These are phyloP conservation scores for Cerastoderma edule DNA, from an alignment of 2,888 invertebrate species.

Conservation along the genomic window DNA sequence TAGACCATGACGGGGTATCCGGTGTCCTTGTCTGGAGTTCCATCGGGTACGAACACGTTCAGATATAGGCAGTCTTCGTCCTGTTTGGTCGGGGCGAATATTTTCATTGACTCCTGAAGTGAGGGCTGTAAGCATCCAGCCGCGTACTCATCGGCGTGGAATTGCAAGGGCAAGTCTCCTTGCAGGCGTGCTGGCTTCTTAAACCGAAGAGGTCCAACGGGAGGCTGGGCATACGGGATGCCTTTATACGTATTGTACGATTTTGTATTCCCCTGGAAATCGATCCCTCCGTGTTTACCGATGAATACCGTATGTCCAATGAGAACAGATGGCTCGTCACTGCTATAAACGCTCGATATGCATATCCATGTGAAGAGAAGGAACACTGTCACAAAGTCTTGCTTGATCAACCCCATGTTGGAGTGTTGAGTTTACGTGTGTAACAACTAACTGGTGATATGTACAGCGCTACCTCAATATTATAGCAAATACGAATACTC, in stretches of 20 bases:
- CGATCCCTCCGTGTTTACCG: neutral
- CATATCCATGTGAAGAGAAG: no score
- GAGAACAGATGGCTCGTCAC: neutral
- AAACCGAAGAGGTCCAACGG: neutral
- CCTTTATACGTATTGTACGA: neutral
- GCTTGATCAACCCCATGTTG: no score
- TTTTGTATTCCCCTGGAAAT: constrained; percentile 6
- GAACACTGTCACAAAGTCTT: no score
- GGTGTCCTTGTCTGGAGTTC: neutral
- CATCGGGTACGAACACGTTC: constrained; percentile 25
- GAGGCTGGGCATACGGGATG: constrained; percentile 13
- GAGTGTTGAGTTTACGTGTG: no score
- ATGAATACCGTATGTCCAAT: neutral
- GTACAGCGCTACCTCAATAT: no score
- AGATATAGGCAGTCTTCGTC: constrained; percentile 19
- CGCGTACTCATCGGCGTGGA: neutral
- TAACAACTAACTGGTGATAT: no score
- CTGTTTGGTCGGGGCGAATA: neutral
- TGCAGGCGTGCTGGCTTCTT: neutral
- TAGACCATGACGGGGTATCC: constrained; percentile 28
- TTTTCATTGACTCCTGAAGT: neutral
- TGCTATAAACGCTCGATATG: no score
- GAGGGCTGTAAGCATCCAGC: constrained; percentile 1
- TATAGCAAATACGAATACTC: no score
- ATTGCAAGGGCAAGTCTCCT: neutral